phyloP scores from a whole-genome alignment of 2,797 vertebrate species.

The Dicrostonyx torquatus region DNA sequence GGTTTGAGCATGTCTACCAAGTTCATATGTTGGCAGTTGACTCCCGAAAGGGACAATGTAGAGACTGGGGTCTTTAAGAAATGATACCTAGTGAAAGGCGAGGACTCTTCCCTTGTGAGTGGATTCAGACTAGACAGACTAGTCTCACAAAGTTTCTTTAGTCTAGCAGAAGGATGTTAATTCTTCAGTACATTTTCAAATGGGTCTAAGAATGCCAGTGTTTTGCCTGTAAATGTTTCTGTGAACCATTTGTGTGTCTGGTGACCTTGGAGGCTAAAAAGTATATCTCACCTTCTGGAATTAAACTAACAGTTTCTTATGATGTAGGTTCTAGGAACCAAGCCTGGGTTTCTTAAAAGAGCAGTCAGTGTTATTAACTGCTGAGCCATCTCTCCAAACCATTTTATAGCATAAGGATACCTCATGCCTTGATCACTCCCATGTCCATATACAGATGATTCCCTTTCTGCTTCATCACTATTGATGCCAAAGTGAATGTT shows the following conservation, averaged over 20 bases:
- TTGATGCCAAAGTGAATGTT: not conserved
- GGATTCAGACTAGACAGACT: too few species aligned
- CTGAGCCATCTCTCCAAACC: not conserved
- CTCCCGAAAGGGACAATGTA: not conserved
- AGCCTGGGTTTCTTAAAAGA: not conserved
- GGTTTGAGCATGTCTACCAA: not conserved
- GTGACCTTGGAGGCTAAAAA: not conserved
- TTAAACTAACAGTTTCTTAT: not conserved
- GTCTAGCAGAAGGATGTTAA: not conserved
- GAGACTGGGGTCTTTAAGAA: not conserved
- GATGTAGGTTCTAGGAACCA: not conserved
- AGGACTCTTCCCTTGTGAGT: not conserved
- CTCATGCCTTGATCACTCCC: not conserved
- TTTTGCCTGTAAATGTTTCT: not conserved
- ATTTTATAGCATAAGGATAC: not conserved
- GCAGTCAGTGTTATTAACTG: not conserved
- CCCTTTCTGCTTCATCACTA: not conserved
- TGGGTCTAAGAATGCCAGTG: not conserved
- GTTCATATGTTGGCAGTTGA: not conserved
- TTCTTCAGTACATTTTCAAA: not conserved
- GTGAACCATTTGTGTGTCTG: not conserved
- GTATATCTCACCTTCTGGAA: not conserved
- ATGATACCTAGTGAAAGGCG: not conserved
- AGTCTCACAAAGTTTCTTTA: not conserved
- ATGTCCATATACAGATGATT: accelerated